phyloP scores from a whole-genome alignment of 2,113 vertebrate species.

The Tragelaphus strepsiceros region DNA sequence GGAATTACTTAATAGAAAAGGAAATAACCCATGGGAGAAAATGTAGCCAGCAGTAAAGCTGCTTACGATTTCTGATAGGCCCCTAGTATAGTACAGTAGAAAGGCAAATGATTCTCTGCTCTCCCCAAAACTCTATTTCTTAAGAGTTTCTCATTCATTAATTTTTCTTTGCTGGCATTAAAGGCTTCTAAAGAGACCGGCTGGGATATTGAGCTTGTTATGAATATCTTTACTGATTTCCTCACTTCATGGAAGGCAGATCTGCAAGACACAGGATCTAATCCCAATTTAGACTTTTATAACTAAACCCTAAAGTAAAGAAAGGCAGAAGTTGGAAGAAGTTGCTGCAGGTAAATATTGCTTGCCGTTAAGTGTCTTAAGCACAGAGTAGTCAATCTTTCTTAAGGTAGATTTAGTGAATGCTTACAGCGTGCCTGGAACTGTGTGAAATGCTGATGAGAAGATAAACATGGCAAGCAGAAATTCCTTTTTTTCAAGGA shows the following conservation, averaged over 20 bases:
- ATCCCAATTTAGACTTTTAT: neutral
- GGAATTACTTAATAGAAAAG: conserved; percentile 39
- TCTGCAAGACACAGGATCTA: neutral
- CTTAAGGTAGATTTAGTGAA: neutral
- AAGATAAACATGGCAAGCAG: neutral
- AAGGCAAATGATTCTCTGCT: neutral
- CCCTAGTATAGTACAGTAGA: neutral
- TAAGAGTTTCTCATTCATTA: neutral
- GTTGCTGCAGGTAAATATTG: neutral
- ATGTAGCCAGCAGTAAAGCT: neutral
- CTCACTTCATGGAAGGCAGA: neutral
- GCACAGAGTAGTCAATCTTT: neutral
- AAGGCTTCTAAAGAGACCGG: conserved; percentile 6
- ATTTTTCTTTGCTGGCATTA: neutral
- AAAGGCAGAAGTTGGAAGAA: neutral
- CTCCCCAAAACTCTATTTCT: neutral
- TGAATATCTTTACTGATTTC: neutral
- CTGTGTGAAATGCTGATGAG: neutral
- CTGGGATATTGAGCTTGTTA: neutral
- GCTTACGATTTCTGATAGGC: neutral
- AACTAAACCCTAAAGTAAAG: neutral
- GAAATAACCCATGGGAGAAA: neutral
- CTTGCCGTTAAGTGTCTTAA: neutral
- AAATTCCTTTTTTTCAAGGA: neutral
- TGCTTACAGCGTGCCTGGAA: neutral